phyloP scores from a whole-genome alignment of 1,140 invertebrate species.

The Drosophila busckii region DNA sequence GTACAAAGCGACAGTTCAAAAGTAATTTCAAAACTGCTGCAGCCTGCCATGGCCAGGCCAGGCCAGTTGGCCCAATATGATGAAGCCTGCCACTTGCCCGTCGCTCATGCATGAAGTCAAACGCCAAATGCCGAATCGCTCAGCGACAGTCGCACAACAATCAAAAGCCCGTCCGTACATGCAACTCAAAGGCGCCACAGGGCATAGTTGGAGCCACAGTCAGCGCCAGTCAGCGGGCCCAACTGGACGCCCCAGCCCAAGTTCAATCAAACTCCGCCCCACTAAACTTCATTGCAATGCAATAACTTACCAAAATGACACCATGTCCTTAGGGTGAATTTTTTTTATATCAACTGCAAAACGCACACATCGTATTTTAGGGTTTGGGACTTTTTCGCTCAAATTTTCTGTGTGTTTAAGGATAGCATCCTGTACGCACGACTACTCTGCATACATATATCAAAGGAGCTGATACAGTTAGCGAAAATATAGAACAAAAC shows the following conservation, averaged over 20 bases:
- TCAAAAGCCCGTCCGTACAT: conserved; percentile 56
- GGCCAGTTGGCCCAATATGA: conserved; percentile 39
- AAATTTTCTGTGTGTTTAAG: conserved; percentile 6
- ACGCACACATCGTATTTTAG: neutral
- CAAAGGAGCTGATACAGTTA: conserved; percentile 11
- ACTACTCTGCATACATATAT: conserved; percentile 42
- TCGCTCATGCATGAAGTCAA: conserved; percentile 65
- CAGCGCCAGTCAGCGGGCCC: neutral
- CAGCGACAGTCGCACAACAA: conserved; percentile 55
- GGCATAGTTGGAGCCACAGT: conserved; percentile 33
- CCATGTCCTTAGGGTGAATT: conserved; percentile 53
- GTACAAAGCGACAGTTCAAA: conserved; percentile 58
- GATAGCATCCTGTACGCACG: conserved; percentile 12
- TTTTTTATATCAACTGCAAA: too few species aligned
- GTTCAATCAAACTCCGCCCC: conserved; percentile 4
- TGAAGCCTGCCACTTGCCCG: conserved; percentile 63
- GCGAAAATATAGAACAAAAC: conserved; percentile 1
- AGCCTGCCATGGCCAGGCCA: neutral
- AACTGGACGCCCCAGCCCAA: conserved; percentile 7
- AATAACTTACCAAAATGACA: conserved; percentile 65
- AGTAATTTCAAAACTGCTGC: conserved; percentile 25
- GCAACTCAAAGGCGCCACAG: conserved; percentile 57
- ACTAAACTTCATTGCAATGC: conserved; percentile 35
- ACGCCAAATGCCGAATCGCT: conserved; percentile 41
- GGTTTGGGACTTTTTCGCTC: neutral